A percentile compares a stretch with the other conserved stretches of the same genome.
Conservation (phyloP, 2,888 invertebrate genomes). For the Drosophila stalkeri region DNA sequence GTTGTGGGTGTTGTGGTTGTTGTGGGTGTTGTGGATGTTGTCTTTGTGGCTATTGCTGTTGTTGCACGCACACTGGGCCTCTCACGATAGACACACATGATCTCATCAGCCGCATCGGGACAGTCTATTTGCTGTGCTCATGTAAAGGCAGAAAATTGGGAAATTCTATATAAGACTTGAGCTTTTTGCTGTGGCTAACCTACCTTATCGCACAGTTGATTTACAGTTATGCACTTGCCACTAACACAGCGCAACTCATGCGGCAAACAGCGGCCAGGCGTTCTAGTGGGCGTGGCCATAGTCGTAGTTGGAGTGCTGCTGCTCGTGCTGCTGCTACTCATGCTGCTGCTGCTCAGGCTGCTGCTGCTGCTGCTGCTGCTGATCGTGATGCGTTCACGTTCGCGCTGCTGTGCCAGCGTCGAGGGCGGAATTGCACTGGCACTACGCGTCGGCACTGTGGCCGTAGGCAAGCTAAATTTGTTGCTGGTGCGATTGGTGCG, state of each 20-base stretch:
- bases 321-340: slow-evolving; percentile 12
- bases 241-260: slow-evolving; percentile 88
- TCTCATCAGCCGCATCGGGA: slow-evolving; percentile 88
- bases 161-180: no score
- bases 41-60: slow-evolving; percentile 20
- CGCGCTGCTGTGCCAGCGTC: slow-evolving; percentile 55
- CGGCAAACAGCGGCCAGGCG: slow-evolving; percentile 77
- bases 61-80: slow-evolving; percentile 62
- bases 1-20: slow-evolving; percentile 13
- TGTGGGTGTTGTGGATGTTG: slow-evolving; percentile 19
- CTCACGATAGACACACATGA: slow-evolving; percentile 87
- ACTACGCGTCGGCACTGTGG: slow-evolving; percentile 68
- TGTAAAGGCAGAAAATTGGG: background rate
- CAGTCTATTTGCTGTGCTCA: slow-evolving; percentile 86
- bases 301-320: slow-evolving; percentile 27
- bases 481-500: slow-evolving; percentile 72
- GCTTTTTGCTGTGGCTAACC: background rate
- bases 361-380: slow-evolving; percentile 26
- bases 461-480: slow-evolving; percentile 58
- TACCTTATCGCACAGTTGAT: slow-evolving; percentile 87
- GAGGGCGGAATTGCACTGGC: slow-evolving; percentile 71
- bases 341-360: slow-evolving; percentile 22
- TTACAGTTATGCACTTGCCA: slow-evolving; percentile 88
- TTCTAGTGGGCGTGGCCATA: slow-evolving; percentile 30
- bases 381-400: slow-evolving; percentile 49